Evolutionary conservation across 2,888 invertebrate genomes (phyloP).

Genomic region (Melanostoma scalare): DNA sequence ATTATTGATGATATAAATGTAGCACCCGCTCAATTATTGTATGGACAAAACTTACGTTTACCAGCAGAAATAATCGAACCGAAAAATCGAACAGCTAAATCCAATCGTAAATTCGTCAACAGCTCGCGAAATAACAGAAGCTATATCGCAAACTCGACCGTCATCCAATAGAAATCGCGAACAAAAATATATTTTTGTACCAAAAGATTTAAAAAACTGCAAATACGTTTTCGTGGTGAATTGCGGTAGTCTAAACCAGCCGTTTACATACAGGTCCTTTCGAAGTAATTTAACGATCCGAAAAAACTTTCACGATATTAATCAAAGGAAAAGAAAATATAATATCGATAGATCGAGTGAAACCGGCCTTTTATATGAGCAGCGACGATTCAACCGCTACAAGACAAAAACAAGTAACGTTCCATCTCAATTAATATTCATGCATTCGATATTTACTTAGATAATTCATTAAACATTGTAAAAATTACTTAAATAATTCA

Average conservation of each 20-base stretch:
- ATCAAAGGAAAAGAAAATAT: no score
- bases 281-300: no score
- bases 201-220: conserved; percentile 14
- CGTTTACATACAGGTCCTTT: no score
- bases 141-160: conserved; percentile 9
- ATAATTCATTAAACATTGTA: no score
- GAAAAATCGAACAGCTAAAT: not conserved
- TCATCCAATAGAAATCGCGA: conserved; percentile 4
- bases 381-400: no score
- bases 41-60: conserved; percentile 27
- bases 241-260: conserved; percentile 1
- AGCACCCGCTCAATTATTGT: conserved; percentile 44
- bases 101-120: not conserved
- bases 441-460: no score
- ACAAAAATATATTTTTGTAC: conserved; percentile 32
- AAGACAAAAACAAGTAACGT: no score
- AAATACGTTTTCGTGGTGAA: conserved; percentile 18
- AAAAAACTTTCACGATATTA: no score
- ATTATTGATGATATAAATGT: conserved; percentile 27
- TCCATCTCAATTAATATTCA: no score
- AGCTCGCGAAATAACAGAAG: not conserved
- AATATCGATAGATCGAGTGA: no score
- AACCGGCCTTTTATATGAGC: no score
- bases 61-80: conserved; percentile 10
- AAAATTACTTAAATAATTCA: no score